Conservation (phyloP, 2,113 vertebrate genomes). For the Tenebrosternarchus preto region DNA sequence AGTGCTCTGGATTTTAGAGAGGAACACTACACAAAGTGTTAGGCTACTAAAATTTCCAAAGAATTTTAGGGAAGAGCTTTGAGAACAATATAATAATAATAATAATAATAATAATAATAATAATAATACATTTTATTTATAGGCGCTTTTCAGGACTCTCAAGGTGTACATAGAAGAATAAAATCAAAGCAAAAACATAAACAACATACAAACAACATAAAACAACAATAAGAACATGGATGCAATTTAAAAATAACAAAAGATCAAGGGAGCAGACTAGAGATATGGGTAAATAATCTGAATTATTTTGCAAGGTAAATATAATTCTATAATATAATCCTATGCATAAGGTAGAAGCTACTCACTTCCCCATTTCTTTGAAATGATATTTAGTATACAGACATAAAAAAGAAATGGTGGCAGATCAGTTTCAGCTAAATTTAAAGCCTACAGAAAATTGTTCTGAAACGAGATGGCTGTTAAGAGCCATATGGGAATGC, state of each 20-base stretch:
- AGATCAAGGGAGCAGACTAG: too few relatives aligned
- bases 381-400: neutral
- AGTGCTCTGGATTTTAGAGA: slow-evolving; percentile 28
- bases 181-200: too few relatives aligned
- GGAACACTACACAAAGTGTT: slow-evolving; percentile 7
- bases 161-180: too few relatives aligned
- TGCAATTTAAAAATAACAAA: too few relatives aligned
- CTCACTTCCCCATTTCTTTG: neutral
- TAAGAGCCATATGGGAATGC: neutral
- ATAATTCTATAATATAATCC: slow-evolving; percentile 8
- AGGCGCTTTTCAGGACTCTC: too few relatives aligned
- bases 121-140: too few relatives aligned
- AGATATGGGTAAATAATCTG: slow-evolving; percentile 19
- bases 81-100: too few relatives aligned
- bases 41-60: neutral
- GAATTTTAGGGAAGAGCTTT: slow-evolving; percentile 19
- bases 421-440: neutral
- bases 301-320: slow-evolving; percentile 1
- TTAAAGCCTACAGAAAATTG: neutral
- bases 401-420: neutral
- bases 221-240: too few relatives aligned
- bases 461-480: neutral
- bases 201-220: too few relatives aligned
- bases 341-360: neutral
- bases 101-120: too few relatives aligned